Evolutionary conservation across 2,888 invertebrate genomes (phyloP).

Genomic region (Lysandra coridon): DNA sequence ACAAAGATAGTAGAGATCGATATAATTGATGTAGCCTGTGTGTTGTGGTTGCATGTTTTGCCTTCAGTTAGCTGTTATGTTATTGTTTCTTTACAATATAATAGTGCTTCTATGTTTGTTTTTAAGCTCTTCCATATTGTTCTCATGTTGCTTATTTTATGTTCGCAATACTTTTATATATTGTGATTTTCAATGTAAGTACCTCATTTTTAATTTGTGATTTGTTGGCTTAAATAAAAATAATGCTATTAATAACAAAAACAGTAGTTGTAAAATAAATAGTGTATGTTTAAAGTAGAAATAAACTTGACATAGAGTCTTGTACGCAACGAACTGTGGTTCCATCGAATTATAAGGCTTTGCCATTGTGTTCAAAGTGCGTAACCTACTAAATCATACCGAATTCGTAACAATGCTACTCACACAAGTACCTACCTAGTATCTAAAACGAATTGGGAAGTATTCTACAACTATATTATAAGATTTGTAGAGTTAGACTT

Average conservation of each 20-base stretch:
- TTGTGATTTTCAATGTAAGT: background rate
- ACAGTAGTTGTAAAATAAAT: background rate
- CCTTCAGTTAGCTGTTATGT: background rate
- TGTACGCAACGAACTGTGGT: constrained; percentile 5
- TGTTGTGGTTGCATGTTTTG: background rate
- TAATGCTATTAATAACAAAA: background rate
- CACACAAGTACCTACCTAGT: background rate
- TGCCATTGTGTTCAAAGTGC: constrained; percentile 10
- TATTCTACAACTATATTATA: no score
- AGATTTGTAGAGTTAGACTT: no score
- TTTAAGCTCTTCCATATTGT: background rate
- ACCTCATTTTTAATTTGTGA: background rate
- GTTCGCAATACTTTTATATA: background rate
- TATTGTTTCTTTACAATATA: background rate
- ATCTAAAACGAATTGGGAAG: no score
- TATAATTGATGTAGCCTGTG: constrained; percentile 16
- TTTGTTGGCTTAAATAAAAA: background rate
- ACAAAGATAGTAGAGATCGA: constrained; percentile 7
- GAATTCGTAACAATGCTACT: background rate
- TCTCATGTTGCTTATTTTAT: background rate
- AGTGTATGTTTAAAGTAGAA: background rate
- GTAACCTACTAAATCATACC: constrained; percentile 3
- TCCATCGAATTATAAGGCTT: background rate
- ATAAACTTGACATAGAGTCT: background rate
- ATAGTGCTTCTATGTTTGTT: background rate